Percentiles rank a stretch among this genome's conserved stretches.
Conservation (phyloP, 2,113 vertebrate species). For the Melozone crissalis region DNA sequence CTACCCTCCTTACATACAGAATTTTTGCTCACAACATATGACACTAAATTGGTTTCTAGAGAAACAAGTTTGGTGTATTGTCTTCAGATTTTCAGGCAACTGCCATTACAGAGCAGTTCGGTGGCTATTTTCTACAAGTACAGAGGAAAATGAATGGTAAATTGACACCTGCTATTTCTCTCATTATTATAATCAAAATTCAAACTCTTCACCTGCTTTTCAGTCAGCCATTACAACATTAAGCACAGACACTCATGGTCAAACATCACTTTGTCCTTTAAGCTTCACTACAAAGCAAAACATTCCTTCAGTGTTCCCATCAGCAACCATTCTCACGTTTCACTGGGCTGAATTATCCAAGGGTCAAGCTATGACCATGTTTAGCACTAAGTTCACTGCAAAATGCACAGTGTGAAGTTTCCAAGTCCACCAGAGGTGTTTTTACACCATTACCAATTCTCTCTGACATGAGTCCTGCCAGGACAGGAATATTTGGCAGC, state of each 20-base stretch:
- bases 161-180: background rate
- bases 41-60: background rate
- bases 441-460: background rate
- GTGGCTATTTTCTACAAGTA: background rate
- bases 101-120: background rate
- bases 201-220: background rate
- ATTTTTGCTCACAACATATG: background rate
- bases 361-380: accelerated
- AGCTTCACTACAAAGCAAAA: background rate
- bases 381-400: background rate
- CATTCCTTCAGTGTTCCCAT: background rate
- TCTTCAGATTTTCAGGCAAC: background rate
- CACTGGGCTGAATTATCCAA: background rate
- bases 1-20: background rate
- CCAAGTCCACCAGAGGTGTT: background rate
- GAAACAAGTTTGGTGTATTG: background rate
- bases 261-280: background rate
- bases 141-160: background rate
- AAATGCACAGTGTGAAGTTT: background rate
- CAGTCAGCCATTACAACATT: background rate
- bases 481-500: background rate
- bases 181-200: background rate
- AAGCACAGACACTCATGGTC: background rate
- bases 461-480: background rate
- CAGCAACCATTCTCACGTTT: background rate